Evolutionary conservation across 2,888 invertebrate genomes (phyloP).

Genomic region (Callimorpha dominula): DNA sequence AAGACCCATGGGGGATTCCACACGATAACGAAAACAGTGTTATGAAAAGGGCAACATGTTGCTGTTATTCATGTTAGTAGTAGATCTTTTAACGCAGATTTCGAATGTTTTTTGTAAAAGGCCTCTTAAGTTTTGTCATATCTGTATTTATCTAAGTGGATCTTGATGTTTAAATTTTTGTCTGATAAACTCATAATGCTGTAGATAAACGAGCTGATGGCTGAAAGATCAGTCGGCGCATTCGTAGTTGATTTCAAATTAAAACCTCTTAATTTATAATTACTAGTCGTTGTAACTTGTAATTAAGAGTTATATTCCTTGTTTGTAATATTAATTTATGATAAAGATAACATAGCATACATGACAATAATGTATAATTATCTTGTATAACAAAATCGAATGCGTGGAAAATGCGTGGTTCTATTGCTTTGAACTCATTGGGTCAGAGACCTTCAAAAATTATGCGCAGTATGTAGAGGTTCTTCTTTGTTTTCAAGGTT

Average conservation of each 20-base stretch:
- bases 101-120: no score
- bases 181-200: neutral
- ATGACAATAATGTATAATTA: constrained; percentile 27
- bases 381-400: constrained; percentile 42
- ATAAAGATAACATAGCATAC: neutral
- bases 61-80: no score
- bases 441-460: constrained; percentile 68
- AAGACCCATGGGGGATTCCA: no score
- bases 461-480: constrained; percentile 61
- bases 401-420: constrained; percentile 50
- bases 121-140: neutral
- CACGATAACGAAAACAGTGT: no score
- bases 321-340: neutral
- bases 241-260: neutral
- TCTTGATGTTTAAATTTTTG: no score
- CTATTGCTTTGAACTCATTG: constrained; percentile 47
- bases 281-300: neutral
- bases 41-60: no score
- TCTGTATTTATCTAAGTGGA: neutral
- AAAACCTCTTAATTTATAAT: neutral
- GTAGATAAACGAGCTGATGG: neutral
- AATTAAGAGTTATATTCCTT: neutral
- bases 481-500: constrained; percentile 62
- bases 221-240: neutral
- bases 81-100: no score